phyloP scores from a whole-genome alignment of 2,888 invertebrate species.

The Pollenia griseotomentosa region DNA sequence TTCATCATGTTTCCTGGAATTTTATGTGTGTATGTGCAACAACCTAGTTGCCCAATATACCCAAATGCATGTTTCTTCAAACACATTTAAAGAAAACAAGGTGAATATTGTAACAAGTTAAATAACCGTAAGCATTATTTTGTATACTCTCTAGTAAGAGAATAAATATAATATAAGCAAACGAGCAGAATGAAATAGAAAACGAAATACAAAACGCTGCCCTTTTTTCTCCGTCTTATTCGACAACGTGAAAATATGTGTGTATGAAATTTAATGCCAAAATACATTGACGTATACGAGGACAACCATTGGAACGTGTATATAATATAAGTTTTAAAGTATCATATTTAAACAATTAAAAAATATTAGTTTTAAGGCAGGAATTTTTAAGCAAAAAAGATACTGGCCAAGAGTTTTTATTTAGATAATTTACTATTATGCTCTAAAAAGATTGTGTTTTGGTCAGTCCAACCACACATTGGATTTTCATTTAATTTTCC shows the following conservation, averaged over 20 bases:
- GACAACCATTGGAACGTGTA: background rate
- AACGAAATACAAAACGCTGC: background rate
- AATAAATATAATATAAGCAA: conserved; percentile 25
- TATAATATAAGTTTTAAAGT: background rate
- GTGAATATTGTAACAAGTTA: conserved; percentile 58
- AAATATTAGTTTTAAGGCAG: no score
- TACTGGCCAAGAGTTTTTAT: no score
- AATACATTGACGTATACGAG: conserved; percentile 28
- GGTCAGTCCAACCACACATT: no score
- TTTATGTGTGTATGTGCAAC: background rate
- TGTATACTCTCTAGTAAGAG: conserved; percentile 14
- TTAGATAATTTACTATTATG: no score
- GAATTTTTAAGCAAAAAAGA: no score
- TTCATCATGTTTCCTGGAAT: conserved; percentile 1
- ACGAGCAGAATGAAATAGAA: conserved; percentile 4
- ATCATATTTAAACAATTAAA: background rate
- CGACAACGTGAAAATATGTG: conserved; percentile 27
- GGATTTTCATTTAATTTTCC: no score
- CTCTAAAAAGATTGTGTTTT: no score
- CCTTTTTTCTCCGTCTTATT: conserved; percentile 2
- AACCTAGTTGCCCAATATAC: background rate
- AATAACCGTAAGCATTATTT: conserved; percentile 69
- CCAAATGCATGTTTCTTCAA: background rate
- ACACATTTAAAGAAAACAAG: background rate
- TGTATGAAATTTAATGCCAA: conserved; percentile 44